These are phyloP conservation scores for Chymomyza costata DNA, from an alignment of 1,140 invertebrate species.

Conservation along the genomic window DNA sequence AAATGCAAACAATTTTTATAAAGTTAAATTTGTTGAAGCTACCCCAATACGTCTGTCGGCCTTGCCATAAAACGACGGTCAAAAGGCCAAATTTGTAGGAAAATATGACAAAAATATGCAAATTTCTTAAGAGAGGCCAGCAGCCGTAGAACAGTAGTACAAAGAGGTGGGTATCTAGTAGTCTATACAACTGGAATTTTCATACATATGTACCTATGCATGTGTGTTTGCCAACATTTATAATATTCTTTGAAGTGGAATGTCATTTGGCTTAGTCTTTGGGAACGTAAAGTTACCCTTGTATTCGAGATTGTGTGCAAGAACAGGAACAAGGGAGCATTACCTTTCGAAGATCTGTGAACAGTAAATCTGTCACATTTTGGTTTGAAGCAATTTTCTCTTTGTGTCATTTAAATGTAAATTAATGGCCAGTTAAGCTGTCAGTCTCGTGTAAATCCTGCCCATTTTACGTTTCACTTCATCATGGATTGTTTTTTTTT, in stretches of 20 bases:
- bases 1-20: conserved; percentile 56
- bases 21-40: conserved; percentile 53
- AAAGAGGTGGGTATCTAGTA: not conserved
- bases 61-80: too few species aligned
- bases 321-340: conserved; percentile 10
- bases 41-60: too few species aligned
- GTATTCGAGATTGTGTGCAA: conserved; percentile 1
- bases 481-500: conserved; percentile 27
- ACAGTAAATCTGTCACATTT: conserved; percentile 32
- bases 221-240: not conserved
- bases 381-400: not conserved
- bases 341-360: conserved; percentile 29
- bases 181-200: too few species aligned
- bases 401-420: conserved; percentile 60
- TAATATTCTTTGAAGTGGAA: not conserved
- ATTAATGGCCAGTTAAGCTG: conserved; percentile 71
- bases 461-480: conserved; percentile 27
- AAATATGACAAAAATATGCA: conserved; percentile 63
- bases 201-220: too few species aligned
- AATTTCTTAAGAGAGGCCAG: conserved; percentile 18
- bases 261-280: conserved; percentile 17
- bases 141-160: not conserved
- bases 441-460: conserved; percentile 27
- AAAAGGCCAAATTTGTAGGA: conserved; percentile 44
- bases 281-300: too few species aligned